phyloP scores from a whole-genome alignment of 2,113 vertebrate species.

The Phylloscopus trochiloides region DNA sequence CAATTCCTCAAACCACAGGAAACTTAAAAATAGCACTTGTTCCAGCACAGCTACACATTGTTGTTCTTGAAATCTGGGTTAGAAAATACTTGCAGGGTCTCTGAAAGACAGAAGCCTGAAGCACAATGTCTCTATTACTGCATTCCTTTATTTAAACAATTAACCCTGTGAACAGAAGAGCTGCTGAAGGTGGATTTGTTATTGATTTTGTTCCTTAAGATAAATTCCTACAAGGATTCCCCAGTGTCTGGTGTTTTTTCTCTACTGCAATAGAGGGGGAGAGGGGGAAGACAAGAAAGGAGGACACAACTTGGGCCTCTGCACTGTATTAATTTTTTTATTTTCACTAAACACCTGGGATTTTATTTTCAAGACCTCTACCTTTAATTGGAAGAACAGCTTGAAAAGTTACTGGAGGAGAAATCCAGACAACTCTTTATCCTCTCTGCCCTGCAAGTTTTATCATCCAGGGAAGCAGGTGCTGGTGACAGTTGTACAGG shows the following conservation, averaged over 20 bases:
- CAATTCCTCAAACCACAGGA: slow-evolving; percentile 60
- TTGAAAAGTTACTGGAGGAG: not conserved
- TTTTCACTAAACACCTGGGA: not conserved
- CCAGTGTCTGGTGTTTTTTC: not conserved
- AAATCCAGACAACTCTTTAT: not conserved
- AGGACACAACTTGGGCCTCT: not conserved
- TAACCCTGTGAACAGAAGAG: not conserved
- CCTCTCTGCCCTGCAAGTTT: not conserved
- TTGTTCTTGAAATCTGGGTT: slow-evolving; percentile 55
- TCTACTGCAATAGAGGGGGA: not conserved
- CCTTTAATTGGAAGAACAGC: not conserved
- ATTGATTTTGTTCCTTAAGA: not conserved
- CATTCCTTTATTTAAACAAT: not conserved
- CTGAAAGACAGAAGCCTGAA: not conserved
- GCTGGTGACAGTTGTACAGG: not conserved
- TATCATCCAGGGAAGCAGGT: not conserved
- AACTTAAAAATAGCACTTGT: slow-evolving; percentile 60
- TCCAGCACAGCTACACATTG: slow-evolving; percentile 33
- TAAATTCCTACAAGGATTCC: not conserved
- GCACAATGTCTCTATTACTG: not conserved
- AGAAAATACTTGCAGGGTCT: slow-evolving; percentile 17
- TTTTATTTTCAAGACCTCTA: not conserved
- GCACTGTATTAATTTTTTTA: not conserved
- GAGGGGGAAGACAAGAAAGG: not conserved
- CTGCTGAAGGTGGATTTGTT: not conserved